Evolutionary conservation across 2,888 invertebrate species (phyloP).

Genomic region (Clitarchus hookeri): DNA sequence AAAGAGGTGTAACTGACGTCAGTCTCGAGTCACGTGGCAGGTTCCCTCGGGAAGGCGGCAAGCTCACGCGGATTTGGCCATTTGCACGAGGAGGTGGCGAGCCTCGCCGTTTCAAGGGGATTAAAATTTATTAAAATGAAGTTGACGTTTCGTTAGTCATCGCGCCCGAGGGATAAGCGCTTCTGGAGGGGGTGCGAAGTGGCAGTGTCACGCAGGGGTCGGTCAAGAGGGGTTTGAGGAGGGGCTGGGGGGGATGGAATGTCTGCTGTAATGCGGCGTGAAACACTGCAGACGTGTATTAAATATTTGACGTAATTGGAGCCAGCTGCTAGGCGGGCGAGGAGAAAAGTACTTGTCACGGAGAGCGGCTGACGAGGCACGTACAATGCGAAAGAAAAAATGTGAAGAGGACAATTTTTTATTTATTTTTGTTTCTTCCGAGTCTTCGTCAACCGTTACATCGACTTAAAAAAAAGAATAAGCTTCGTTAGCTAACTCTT

Average conservation of each 20-base stretch:
- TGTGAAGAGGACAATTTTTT: background rate
- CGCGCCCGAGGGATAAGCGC: background rate
- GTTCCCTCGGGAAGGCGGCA: background rate
- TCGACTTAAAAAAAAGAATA: no score
- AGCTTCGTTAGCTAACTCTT: no score
- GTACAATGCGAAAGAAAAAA: background rate
- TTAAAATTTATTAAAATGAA: slow-evolving; percentile 41
- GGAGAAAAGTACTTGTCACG: background rate
- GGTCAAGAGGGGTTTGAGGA: background rate
- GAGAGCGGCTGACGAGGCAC: no score
- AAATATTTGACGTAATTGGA: slow-evolving; percentile 25
- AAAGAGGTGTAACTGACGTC: no score
- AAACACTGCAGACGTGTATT: slow-evolving; percentile 19
- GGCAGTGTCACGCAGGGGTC: background rate
- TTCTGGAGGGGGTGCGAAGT: background rate
- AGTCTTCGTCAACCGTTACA: background rate
- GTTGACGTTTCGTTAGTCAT: slow-evolving; percentile 34
- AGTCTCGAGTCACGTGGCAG: background rate
- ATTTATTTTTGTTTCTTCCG: background rate
- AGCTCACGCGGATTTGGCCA: background rate
- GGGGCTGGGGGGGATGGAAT: background rate
- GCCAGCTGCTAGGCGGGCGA: background rate
- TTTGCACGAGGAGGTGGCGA: slow-evolving; percentile 38
- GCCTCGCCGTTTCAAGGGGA: slow-evolving; percentile 39
- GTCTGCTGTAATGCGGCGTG: slow-evolving; percentile 18